Conservation (phyloP, 2,797 vertebrate species). For the Potorous gilbertii region DNA sequence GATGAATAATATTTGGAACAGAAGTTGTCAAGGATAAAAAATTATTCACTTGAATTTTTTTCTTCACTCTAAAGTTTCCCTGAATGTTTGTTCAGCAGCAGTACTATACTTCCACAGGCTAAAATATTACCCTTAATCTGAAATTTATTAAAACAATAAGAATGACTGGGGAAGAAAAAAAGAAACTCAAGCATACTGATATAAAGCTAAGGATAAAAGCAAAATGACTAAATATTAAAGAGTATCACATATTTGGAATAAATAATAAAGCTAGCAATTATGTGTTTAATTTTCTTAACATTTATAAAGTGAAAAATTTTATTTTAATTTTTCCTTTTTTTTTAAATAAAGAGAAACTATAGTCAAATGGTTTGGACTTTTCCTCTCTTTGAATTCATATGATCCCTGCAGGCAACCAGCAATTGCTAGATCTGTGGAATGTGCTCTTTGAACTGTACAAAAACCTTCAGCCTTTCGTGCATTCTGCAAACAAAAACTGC, state of each 20-base stretch:
- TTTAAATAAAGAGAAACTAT: slow-evolving; percentile 56
- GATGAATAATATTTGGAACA: slow-evolving; percentile 56
- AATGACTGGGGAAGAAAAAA: slow-evolving; percentile 46
- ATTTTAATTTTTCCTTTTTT: not conserved
- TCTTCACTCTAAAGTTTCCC: slow-evolving; percentile 36
- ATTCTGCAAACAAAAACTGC: slow-evolving; percentile 96
- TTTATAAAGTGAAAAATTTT: slow-evolving; percentile 62
- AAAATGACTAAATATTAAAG: not conserved
- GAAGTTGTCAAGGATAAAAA: not conserved
- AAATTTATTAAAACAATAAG: slow-evolving; percentile 54
- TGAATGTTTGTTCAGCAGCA: slow-evolving; percentile 31
- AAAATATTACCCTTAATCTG: slow-evolving; percentile 55
- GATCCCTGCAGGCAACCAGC: slow-evolving; percentile 93
- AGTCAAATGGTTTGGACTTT: slow-evolving; percentile 83
- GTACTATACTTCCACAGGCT: slow-evolving; percentile 24
- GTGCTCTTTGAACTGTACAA: slow-evolving; percentile 98
- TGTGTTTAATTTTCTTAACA: slow-evolving; percentile 56
- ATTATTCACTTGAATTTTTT: slow-evolving; percentile 63
- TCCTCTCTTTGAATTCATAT: slow-evolving; percentile 89
- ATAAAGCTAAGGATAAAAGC: slow-evolving; percentile 3
- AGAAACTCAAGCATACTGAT: not conserved
- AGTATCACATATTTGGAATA: slow-evolving; percentile 37
- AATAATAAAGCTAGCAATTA: slow-evolving; percentile 36
- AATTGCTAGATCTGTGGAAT: slow-evolving; percentile 94
- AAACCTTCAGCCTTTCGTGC: slow-evolving; percentile 91